These are phyloP conservation scores for Bombus breviceps DNA, from an alignment of 1,140 invertebrate genomes.

Conservation along the genomic window DNA sequence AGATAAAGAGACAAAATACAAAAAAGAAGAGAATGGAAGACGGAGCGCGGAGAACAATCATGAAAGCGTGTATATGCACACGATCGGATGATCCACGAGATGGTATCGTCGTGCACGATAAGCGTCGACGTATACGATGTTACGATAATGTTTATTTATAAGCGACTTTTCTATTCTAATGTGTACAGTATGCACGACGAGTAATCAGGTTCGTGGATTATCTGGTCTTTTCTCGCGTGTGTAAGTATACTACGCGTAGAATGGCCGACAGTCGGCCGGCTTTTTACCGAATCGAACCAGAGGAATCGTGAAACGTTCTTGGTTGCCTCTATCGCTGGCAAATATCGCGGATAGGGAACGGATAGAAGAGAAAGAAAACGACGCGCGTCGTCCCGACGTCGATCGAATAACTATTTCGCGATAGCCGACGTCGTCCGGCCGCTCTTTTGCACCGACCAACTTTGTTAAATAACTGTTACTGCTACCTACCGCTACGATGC, in stretches of 20 bases:
- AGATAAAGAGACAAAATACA: conserved; percentile 8
- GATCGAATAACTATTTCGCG: conserved; percentile 66
- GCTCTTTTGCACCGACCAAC: not conserved
- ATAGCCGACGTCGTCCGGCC: conserved; percentile 49
- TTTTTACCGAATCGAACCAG: conserved; percentile 5
- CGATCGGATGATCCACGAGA: conserved; percentile 32
- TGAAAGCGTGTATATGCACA: conserved; percentile 1
- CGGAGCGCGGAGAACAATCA: not conserved
- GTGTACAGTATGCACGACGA: conserved; percentile 36
- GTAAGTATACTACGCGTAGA: not conserved
- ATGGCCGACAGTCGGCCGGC: not conserved
- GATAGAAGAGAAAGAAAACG: conserved; percentile 7
- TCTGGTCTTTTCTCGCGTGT: conserved; percentile 6
- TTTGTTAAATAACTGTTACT: conserved; percentile 17
- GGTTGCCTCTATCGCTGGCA: not conserved
- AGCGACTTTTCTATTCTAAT: conserved; percentile 52
- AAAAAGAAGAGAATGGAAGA: not conserved
- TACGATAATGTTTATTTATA: conserved; percentile 52
- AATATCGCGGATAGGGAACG: not conserved
- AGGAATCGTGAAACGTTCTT: not conserved
- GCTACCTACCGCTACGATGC: conserved; percentile 39
- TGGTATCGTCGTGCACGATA: conserved; percentile 12
- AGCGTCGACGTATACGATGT: conserved; percentile 47
- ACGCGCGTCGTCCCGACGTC: conserved; percentile 23
- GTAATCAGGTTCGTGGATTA: conserved; percentile 32